These are phyloP conservation scores for Gymnothorax javanicus DNA, from an alignment of 2,797 vertebrate genomes.

Conservation along the genomic window DNA sequence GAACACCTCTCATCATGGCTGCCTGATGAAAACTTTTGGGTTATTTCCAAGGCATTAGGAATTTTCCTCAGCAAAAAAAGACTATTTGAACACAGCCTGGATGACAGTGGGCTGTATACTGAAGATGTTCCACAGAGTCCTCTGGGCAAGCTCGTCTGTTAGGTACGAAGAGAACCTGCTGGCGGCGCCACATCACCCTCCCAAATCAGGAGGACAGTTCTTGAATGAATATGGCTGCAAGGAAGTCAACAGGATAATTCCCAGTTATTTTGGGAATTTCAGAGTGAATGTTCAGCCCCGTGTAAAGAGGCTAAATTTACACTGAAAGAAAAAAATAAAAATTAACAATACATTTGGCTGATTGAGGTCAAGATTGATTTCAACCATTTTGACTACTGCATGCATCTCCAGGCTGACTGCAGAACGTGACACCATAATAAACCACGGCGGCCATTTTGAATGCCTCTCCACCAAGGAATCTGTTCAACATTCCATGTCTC, in stretches of 20 bases:
- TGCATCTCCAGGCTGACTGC: constrained; percentile 62
- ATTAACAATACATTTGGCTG: background rate
- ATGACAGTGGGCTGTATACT: background rate
- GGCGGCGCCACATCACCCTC: background rate
- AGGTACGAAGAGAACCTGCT: background rate
- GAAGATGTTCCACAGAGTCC: background rate
- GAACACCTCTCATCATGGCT: too few relatives aligned
- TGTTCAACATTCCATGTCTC: constrained; percentile 61
- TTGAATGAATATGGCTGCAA: background rate
- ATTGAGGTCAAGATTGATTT: constrained; percentile 59
- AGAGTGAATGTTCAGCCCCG: background rate
- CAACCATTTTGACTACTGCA: constrained; percentile 59
- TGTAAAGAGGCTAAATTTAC: background rate
- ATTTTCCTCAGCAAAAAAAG: too few relatives aligned
- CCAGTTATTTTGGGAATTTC: background rate
- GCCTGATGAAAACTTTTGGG: too few relatives aligned
- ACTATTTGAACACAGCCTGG: too few relatives aligned
- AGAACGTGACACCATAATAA: constrained; percentile 66
- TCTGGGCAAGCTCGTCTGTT: background rate
- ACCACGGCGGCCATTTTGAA: constrained; percentile 51
- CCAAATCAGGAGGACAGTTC: background rate
- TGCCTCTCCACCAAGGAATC: constrained; percentile 62
- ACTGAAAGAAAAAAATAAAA: background rate
- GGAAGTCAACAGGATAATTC: background rate
- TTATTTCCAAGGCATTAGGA: too few relatives aligned